These are phyloP conservation scores for Megamerina dolium DNA, from an alignment of 2,888 invertebrate genomes.

Conservation along the genomic window DNA sequence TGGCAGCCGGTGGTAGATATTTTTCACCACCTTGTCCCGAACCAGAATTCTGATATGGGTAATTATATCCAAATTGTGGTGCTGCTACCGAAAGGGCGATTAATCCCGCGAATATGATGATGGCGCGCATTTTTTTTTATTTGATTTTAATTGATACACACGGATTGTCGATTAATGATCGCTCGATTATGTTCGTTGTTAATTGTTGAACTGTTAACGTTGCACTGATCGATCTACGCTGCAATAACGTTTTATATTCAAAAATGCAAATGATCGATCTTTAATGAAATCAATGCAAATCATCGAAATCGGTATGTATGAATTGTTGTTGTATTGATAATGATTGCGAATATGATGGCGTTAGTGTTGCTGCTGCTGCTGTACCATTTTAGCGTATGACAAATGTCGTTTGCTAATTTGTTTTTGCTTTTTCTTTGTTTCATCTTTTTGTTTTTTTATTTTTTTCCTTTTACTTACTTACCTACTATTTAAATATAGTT, in stretches of 20 bases:
- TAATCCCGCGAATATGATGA: constrained; percentile 24
- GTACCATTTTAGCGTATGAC: too few relatives aligned
- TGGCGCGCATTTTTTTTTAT: constrained; percentile 23
- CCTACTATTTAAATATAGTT: too few relatives aligned
- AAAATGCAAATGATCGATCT: constrained; percentile 7
- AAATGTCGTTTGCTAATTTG: too few relatives aligned
- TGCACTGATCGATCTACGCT: constrained; percentile 11
- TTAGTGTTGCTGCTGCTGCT: too few relatives aligned
- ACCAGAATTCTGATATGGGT: constrained; percentile 21
- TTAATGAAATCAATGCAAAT: constrained; percentile 15
- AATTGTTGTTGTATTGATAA: too few relatives aligned
- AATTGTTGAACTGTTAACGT: constrained; percentile 5
- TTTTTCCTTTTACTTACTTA: too few relatives aligned
- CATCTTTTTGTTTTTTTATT: too few relatives aligned
- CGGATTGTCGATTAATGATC: too few relatives aligned
- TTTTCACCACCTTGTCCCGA: constrained; percentile 30
- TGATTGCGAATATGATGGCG: too few relatives aligned
- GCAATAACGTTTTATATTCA: constrained; percentile 16
- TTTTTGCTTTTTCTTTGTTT: too few relatives aligned
- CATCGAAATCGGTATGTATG: too few relatives aligned
- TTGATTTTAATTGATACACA: background rate
- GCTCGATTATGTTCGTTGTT: constrained; percentile 4
- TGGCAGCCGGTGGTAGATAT: constrained; percentile 33
- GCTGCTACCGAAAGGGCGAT: constrained; percentile 19
- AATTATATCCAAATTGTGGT: constrained; percentile 23